These are phyloP conservation scores for Lamellibrachia satsuma DNA, from an alignment of 2,888 invertebrate species.

Conservation along the genomic window DNA sequence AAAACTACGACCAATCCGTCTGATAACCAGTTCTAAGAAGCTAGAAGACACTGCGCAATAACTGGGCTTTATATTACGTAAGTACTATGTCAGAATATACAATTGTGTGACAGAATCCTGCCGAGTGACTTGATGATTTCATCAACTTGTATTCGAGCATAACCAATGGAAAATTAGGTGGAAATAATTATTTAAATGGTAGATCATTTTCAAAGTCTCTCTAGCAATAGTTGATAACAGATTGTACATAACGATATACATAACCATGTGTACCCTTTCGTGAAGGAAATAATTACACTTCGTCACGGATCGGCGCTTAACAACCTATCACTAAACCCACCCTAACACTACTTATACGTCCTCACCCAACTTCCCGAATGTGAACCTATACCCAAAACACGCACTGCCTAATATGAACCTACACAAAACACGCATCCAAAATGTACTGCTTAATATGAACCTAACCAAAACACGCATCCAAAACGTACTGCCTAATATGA, in stretches of 20 bases:
- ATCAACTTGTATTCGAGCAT: background rate
- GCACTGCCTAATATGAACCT: no score
- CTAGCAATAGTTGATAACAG: background rate
- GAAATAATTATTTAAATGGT: background rate
- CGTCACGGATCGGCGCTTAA: background rate
- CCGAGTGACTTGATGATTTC: background rate
- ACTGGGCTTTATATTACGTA: background rate
- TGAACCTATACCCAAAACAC: no score
- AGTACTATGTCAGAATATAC: background rate
- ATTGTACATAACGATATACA: background rate
- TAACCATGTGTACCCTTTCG: background rate
- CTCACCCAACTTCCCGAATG: no score
- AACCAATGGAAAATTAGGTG: background rate
- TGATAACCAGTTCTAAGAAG: background rate
- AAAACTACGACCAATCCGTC: background rate
- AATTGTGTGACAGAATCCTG: background rate
- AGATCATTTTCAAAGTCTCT: background rate
- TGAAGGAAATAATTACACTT: background rate
- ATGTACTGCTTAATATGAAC: no score
- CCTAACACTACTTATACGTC: no score
- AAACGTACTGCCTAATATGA: no score
- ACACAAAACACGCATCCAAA: no score
- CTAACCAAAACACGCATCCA: no score
- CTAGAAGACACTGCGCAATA: background rate
- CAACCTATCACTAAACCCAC: no score